Evolutionary conservation across 2,888 invertebrate genomes (phyloP).

Genomic region (Orchesellides sinensis): DNA sequence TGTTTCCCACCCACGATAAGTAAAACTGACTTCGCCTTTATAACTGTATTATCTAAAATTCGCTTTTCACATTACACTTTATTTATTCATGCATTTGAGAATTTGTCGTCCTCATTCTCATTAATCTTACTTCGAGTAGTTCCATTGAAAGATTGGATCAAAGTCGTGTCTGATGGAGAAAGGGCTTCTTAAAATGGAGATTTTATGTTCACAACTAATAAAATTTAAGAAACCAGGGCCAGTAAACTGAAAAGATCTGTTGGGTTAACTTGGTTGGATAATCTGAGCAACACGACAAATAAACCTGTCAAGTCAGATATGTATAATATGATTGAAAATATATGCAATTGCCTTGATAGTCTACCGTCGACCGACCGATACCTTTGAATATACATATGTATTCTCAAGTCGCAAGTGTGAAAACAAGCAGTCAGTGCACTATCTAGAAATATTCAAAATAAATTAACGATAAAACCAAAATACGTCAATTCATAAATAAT

Average conservation of each 20-base stretch:
- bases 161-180: constrained; percentile 25
- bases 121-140: constrained; percentile 60
- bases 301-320: too few relatives aligned
- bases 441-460: too few relatives aligned
- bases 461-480: too few relatives aligned
- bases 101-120: constrained; percentile 61
- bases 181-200: neutral
- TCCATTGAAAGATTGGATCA: too few relatives aligned
- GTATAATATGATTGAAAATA: too few relatives aligned
- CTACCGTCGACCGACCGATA: too few relatives aligned
- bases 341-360: too few relatives aligned
- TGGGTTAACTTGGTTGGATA: neutral
- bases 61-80: constrained; percentile 52
- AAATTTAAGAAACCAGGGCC: constrained; percentile 7
- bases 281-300: constrained; percentile 18
- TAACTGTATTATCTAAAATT: constrained; percentile 33
- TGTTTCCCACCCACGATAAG: too few relatives aligned
- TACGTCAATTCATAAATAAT: too few relatives aligned
- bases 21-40: too few relatives aligned
- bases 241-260: constrained; percentile 1
- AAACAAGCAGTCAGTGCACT: neutral
- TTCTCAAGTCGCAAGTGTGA: neutral
- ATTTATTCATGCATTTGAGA: constrained; percentile 61
- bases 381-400: neutral
- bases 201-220: constrained; percentile 28